Evolutionary conservation across 2,113 vertebrate genomes (phyloP).

Genomic region (Corythoichthys intestinalis): DNA sequence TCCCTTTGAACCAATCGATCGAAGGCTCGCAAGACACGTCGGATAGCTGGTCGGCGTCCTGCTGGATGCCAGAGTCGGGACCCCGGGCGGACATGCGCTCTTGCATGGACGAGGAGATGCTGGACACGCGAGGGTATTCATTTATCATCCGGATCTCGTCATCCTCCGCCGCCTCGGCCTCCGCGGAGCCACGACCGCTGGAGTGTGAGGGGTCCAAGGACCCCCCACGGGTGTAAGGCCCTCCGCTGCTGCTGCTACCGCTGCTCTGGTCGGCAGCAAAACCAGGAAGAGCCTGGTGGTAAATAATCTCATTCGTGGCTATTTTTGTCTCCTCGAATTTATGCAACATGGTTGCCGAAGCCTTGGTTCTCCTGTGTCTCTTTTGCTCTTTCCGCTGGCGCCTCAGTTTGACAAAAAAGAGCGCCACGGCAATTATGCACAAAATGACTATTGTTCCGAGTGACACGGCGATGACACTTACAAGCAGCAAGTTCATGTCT

Average conservation of each 20-base stretch:
- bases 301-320: slow-evolving; percentile 79
- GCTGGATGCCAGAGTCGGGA: slow-evolving; percentile 95
- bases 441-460: slow-evolving; percentile 88
- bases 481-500: slow-evolving; percentile 83
- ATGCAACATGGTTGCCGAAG: slow-evolving; percentile 78
- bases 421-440: slow-evolving; percentile 76
- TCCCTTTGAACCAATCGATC: slow-evolving; percentile 93
- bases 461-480: slow-evolving; percentile 87
- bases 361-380: slow-evolving; percentile 31
- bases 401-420: slow-evolving; percentile 81
- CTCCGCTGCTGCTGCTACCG: slow-evolving; percentile 52
- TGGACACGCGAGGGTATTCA: slow-evolving; percentile 90
- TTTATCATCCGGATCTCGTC: slow-evolving; percentile 99
- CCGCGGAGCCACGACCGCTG: slow-evolving; percentile 92
- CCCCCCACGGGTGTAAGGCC: slow-evolving; percentile 83
- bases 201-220: slow-evolving; percentile 96
- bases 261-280: slow-evolving; percentile 68
- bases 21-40: slow-evolving; percentile 93
- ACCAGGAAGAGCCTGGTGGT: slow-evolving; percentile 93
- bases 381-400: slow-evolving; percentile 73
- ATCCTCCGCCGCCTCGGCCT: slow-evolving; percentile 86
- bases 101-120: slow-evolving; percentile 90
- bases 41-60: slow-evolving; percentile 92
- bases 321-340: slow-evolving; percentile 82
- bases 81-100: slow-evolving; percentile 88